A percentile compares a stretch with the other conserved stretches of the same genome.
These are phyloP conservation scores for Cyclina sinensis DNA, from an alignment of 1,140 invertebrate species.

Conservation along the genomic window DNA sequence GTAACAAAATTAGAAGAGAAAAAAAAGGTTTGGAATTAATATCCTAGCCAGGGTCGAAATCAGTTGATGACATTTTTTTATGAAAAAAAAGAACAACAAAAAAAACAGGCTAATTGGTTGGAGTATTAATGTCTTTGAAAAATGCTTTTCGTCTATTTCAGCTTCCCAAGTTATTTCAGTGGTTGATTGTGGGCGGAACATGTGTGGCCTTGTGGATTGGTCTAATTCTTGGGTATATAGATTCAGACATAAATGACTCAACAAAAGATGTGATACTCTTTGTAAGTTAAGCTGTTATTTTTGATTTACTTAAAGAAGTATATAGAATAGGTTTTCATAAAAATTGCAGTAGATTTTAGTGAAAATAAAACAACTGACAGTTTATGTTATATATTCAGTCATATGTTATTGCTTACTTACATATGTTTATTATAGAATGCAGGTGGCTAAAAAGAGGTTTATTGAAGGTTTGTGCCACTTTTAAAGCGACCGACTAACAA, in stretches of 20 bases:
- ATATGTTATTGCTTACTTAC: no score
- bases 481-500: no score
- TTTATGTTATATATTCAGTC: not conserved
- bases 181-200: slow-evolving; percentile 89
- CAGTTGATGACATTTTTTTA: no score
- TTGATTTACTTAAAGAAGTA: not conserved
- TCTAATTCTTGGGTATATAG: slow-evolving; percentile 87
- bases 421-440: no score
- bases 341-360: not conserved
- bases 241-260: slow-evolving; percentile 88
- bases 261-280: slow-evolving; percentile 88
- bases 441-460: no score
- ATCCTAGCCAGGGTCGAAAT: no score
- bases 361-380: not conserved
- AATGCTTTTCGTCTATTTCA: slow-evolving; percentile 50
- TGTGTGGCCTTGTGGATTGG: slow-evolving; percentile 90
- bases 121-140: not conserved
- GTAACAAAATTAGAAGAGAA: no score
- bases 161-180: slow-evolving; percentile 92
- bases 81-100: no score
- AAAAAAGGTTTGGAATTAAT: no score
- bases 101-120: not conserved
- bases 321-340: not conserved
- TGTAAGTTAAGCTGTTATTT: slow-evolving; percentile 72
- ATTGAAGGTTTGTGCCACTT: no score